phyloP scores from a whole-genome alignment of 2,888 invertebrate genomes.

The Eristalinus aeneus region DNA sequence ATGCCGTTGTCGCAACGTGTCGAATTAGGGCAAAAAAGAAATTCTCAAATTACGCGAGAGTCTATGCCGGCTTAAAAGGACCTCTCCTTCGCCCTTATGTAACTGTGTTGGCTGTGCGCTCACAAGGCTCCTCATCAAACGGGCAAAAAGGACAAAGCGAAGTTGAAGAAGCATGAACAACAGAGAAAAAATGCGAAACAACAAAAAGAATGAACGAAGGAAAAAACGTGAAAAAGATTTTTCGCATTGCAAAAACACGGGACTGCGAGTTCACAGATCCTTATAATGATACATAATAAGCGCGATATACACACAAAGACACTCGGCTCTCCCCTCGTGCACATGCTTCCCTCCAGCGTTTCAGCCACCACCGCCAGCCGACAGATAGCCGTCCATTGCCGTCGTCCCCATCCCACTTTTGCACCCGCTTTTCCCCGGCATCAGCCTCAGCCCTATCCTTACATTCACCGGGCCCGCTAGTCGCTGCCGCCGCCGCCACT shows the following conservation, averaged over 20 bases:
- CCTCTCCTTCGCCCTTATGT: conserved; percentile 24
- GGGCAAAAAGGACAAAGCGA: conserved; percentile 47
- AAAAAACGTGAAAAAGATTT: conserved; percentile 65
- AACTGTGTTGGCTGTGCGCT: conserved; percentile 28
- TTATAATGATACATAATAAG: conserved; percentile 71
- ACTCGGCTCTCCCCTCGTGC: conserved; percentile 47
- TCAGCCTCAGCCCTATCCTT: conserved; percentile 4
- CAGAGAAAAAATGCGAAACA: conserved; percentile 14
- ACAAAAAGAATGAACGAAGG: conserved; percentile 2
- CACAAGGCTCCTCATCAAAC: conserved; percentile 39
- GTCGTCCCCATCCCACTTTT: conserved; percentile 10
- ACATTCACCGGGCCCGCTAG: conserved; percentile 6
- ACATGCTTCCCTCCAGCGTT: conserved; percentile 67
- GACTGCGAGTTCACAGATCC: conserved; percentile 62
- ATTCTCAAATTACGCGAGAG: conserved; percentile 69
- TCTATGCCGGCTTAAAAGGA: conserved; percentile 47
- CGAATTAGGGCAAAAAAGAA: conserved; percentile 76
- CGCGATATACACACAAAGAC: conserved; percentile 58
- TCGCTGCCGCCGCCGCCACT: conserved; percentile 41
- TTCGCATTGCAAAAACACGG: conserved; percentile 70
- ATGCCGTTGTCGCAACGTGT: conserved; percentile 76
- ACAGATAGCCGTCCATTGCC: conserved; percentile 57
- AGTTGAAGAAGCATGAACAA: not conserved
- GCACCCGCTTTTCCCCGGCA: not conserved
- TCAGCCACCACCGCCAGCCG: conserved; percentile 45